Conservation (phyloP, 1,140 invertebrate species). For the Drosophila bifasciata region DNA sequence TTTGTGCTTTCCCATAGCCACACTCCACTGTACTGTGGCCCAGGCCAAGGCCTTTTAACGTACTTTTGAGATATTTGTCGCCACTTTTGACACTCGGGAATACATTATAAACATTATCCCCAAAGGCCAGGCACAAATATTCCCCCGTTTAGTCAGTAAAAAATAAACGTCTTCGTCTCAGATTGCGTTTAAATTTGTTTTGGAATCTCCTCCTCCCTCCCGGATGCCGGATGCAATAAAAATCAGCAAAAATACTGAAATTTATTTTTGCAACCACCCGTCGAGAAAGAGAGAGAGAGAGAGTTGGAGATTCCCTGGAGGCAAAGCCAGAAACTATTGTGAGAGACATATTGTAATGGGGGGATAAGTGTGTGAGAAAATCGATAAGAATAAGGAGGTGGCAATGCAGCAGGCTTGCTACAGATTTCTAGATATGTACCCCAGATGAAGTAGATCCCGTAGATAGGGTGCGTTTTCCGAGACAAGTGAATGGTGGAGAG, state of each 20-base stretch:
- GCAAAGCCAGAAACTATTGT: conserved; percentile 31
- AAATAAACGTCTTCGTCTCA: conserved; percentile 2
- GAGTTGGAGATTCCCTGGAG: conserved; percentile 24
- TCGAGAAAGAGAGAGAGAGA: conserved; percentile 3
- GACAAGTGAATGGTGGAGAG: conserved; percentile 5
- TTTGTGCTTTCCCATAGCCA: background rate
- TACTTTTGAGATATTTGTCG: conserved; percentile 15
- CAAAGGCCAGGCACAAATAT: conserved; percentile 9
- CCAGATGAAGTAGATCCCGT: background rate
- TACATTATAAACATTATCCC: conserved; percentile 20
- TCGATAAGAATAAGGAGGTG: conserved; percentile 25
- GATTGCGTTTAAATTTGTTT: conserved; percentile 25
- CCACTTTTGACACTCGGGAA: conserved; percentile 2
- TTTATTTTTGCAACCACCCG: conserved; percentile 66
- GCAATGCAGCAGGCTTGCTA: conserved; percentile 17
- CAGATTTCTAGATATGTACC: too few relatives aligned
- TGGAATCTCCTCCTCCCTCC: conserved; percentile 25
- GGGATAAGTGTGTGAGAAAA: conserved; percentile 30
- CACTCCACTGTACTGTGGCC: conserved; percentile 8
- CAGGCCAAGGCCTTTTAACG: background rate
- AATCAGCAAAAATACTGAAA: conserved; percentile 30
- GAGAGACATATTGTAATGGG: conserved; percentile 24
- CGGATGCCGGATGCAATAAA: conserved; percentile 57
- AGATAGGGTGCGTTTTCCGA: conserved; percentile 39
- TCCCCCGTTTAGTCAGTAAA: conserved; percentile 12